Evolutionary conservation across 2,113 vertebrate species (phyloP), one percentile per base, ranked within the genome.

Genomic region (Myiozetetes cayanensis): DNA sequence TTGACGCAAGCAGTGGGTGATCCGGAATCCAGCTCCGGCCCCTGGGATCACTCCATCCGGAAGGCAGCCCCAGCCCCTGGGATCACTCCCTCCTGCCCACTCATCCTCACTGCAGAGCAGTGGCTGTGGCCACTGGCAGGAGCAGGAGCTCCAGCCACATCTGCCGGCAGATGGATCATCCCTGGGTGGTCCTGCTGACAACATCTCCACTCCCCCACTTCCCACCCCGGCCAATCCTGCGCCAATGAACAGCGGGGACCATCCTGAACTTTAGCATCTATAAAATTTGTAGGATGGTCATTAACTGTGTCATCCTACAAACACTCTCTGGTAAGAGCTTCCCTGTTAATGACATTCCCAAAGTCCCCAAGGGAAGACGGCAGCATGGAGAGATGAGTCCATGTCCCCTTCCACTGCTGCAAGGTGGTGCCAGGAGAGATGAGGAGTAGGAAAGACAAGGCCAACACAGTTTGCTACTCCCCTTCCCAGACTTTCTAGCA

Each of bases 201-300:
- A 5, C 67, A 18, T 37, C 86, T 86, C 90, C 68, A 13, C 78
- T 70, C 90, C 53, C 72, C 79, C 85, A 62, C 71, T 30, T 52
- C 30, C 73, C 85, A 73, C 8, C 65, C 77, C 9, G 3, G 33
- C 76, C 87, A 65, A 5, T 80, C 65, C 15, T 4, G 27, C 55
- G 52, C 78, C 80, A 5, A 0, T 0, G 30, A 44, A 20, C 10
- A 27, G 41, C 2, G 2, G 3, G 59, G 89, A 43, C 39, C 25
- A 4, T 14, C 71, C 46, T 6, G 14, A 66, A 17, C 53, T 58
- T 6, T 0, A 23, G 58, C 66, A 4, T 25, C 81, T 44, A 10
- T 16, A 3, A 44, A 46, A 14, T 4, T 0, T 1, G 8, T 1
- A 41, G 72, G 1, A 7, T 7, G 0, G 8, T 5, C 21, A 0